These are phyloP conservation scores for Linyphia triangularis DNA, from an alignment of 2,888 invertebrate genomes.

Conservation along the genomic window DNA sequence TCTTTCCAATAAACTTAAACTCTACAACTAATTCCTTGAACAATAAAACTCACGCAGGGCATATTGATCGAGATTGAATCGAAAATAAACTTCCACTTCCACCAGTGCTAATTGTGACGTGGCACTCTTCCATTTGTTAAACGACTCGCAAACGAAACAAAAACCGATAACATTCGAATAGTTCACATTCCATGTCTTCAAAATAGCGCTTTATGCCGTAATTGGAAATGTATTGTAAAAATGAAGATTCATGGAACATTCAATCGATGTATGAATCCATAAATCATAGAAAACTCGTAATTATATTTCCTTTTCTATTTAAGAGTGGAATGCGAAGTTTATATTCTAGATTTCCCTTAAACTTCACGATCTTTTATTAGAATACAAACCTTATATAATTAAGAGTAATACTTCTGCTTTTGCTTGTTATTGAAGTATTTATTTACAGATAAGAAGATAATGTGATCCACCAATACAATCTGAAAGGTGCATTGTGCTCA, in stretches of 20 bases:
- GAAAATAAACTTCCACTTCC: slow-evolving; percentile 31
- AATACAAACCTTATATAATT: too few species aligned
- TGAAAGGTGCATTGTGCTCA: too few species aligned
- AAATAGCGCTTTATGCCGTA: not conserved
- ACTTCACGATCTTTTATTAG: too few species aligned
- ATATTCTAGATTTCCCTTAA: too few species aligned
- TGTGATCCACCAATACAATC: too few species aligned
- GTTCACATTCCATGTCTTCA: not conserved
- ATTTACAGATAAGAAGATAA: too few species aligned
- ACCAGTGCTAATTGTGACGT: slow-evolving; percentile 43
- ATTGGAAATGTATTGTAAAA: slow-evolving; percentile 23
- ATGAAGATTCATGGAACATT: not conserved
- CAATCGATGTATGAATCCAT: slow-evolving; percentile 27
- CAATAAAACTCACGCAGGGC: not conserved
- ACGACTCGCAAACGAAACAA: slow-evolving; percentile 24
- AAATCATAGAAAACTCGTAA: not conserved
- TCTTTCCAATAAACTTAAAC: not conserved
- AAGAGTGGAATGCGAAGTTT: too few species aligned
- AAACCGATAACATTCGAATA: slow-evolving; percentile 48
- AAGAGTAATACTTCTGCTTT: too few species aligned
- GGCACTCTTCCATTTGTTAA: slow-evolving; percentile 39
- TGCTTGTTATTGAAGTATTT: too few species aligned
- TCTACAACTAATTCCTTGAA: not conserved
- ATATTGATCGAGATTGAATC: slow-evolving; percentile 41
- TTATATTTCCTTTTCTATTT: too few species aligned